Base-by-base conservation (phyloP, 2,113 vertebrate genomes). In the Planiliza haematocheilus region DNA sequence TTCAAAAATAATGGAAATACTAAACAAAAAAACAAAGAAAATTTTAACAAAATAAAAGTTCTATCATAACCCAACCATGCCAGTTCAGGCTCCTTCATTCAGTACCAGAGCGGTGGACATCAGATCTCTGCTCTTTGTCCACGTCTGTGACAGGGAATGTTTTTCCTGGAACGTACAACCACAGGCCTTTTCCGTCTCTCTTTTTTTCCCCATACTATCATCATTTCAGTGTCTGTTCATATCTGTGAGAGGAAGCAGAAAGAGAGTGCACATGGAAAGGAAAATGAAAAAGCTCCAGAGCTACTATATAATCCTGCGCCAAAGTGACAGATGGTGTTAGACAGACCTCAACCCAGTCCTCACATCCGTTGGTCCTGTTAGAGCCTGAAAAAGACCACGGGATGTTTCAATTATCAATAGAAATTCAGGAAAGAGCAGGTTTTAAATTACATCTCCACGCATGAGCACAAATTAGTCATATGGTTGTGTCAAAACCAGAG, bases 1-100 rank as follows among this genome's bases (percentile, higher is more conserved):
- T 95, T 82, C 49, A 76, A 86, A 58, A 87, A 79, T 66, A 68
- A 79, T 87, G 42, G 24, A 83, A 83, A 86, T 68, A 66, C 57
- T 82, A 51, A 84, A 90, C 82, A 77, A 81, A 89, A 91, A 57
- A n/a, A 62, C 16, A 43, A 13, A 57, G 17, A 59, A 70, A 37
- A 42, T 62, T 89, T 86, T 72, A 89, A 89, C 72, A 76, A 67
- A 89, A 87, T 88, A 81, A 90, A 87, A 81, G 37, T 64, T 75
- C 12, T 86, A 83, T 76, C 62, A 63, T 82, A 52, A 74, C 81
- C 43, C 49, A 42, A 41, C 17, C 37, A 13, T 7, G 12, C 12
- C 4, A 17, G 17, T 2, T 52, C 17, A 2, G 24, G 21, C n/a
- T 53, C 46, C 12, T 77, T 48, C 9, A 42, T 62, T 65, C 4